phyloP scores from a whole-genome alignment of 2,888 invertebrate species.

The Gnatocerus cornutus region DNA sequence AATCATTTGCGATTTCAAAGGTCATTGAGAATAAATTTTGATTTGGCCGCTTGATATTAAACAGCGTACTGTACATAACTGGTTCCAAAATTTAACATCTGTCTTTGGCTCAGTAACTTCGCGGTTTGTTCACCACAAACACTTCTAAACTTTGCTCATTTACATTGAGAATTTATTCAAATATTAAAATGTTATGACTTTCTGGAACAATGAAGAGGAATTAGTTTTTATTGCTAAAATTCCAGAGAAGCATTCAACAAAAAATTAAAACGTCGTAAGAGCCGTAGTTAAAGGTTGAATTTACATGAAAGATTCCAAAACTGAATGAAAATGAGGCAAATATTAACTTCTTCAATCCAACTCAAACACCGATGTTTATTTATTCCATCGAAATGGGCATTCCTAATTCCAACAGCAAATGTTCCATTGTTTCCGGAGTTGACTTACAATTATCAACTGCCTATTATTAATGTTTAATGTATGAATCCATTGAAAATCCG shows the following conservation, averaged over 20 bases:
- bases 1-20: too few species aligned
- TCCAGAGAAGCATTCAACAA: slow-evolving; percentile 7
- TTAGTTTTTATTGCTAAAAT: slow-evolving; percentile 32
- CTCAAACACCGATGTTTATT: slow-evolving; percentile 8
- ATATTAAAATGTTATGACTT: slow-evolving; percentile 43
- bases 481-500: slow-evolving; percentile 14
- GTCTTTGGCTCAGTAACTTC: slow-evolving; percentile 46
- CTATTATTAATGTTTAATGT: slow-evolving; percentile 17
- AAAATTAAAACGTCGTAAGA: slow-evolving; percentile 1
- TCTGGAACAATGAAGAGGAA: slow-evolving; percentile 32
- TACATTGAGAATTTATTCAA: slow-evolving; percentile 47
- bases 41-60: neutral
- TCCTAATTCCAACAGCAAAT: slow-evolving; percentile 8
- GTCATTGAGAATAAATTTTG: too few species aligned
- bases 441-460: slow-evolving; percentile 13
- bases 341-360: slow-evolving; percentile 8
- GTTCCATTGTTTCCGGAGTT: slow-evolving; percentile 13
- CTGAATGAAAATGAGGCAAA: slow-evolving; percentile 7
- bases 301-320: slow-evolving; percentile 4
- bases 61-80: slow-evolving; percentile 37
- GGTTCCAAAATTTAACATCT: slow-evolving; percentile 48
- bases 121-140: slow-evolving; percentile 48
- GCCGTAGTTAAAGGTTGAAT: neutral
- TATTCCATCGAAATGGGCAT: slow-evolving; percentile 15
- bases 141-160: slow-evolving; percentile 48